phyloP scores from a whole-genome alignment of 2,888 invertebrate genomes.

The Drosophila mimetica region DNA sequence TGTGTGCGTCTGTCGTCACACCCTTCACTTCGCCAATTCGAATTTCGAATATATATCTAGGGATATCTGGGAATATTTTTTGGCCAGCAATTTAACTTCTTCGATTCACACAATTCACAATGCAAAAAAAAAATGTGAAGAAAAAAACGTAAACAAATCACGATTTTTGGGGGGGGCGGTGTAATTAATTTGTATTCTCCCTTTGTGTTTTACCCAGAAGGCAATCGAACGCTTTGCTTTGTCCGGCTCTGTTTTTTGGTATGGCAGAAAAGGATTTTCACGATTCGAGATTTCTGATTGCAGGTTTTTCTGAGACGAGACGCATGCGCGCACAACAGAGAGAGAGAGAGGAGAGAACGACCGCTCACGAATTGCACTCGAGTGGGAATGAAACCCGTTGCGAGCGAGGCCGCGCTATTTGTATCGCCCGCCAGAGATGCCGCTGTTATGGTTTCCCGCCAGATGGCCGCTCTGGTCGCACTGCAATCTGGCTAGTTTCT shows the following conservation, averaged over 20 bases:
- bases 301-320: slow-evolving; percentile 43
- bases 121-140: slow-evolving; percentile 66
- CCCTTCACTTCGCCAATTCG: slow-evolving; percentile 69
- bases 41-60: slow-evolving; percentile 36
- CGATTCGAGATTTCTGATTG: slow-evolving; percentile 50
- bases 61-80: slow-evolving; percentile 22
- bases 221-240: slow-evolving; percentile 36
- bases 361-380: slow-evolving; percentile 80
- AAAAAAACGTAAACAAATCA: slow-evolving; percentile 72
- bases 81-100: slow-evolving; percentile 32
- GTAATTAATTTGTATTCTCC: slow-evolving; percentile 26
- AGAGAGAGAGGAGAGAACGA: slow-evolving; percentile 45
- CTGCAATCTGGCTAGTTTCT: background rate
- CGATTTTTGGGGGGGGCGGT: slow-evolving; percentile 40
- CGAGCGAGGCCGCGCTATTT: slow-evolving; percentile 54
- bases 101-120: slow-evolving; percentile 51
- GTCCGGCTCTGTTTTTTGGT: slow-evolving; percentile 45
- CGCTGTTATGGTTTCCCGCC: slow-evolving; percentile 11
- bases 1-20: slow-evolving; percentile 54
- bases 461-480: background rate
- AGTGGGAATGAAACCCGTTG: slow-evolving; percentile 79
- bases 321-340: slow-evolving; percentile 68
- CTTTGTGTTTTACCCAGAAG: slow-evolving; percentile 22
- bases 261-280: slow-evolving; percentile 74
- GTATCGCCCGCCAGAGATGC: slow-evolving; percentile 14